phyloP scores from a whole-genome alignment of 1,140 invertebrate species.

The Zaprionus africanus region DNA sequence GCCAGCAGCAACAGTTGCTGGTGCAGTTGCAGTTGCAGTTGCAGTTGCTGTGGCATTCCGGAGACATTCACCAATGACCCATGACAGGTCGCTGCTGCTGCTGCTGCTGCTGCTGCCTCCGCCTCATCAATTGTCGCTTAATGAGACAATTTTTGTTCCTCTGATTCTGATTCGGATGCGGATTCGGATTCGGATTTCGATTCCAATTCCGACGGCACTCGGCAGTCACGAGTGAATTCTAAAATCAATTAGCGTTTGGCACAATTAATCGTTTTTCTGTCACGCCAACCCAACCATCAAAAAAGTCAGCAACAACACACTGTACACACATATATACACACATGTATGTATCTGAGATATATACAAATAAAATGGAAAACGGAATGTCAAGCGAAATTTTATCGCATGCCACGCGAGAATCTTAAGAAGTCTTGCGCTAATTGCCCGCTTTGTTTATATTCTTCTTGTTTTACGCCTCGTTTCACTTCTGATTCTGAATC shows the following conservation, averaged over 20 bases:
- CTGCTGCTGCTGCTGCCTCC: conserved; percentile 8
- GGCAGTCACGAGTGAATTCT: conserved; percentile 71
- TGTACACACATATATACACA: background rate
- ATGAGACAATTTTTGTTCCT: conserved; percentile 57
- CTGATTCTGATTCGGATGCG: conserved; percentile 2
- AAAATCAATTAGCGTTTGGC: conserved; percentile 83
- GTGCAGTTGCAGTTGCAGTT: conserved; percentile 29
- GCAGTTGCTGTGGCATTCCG: conserved; percentile 53
- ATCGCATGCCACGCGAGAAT: conserved; percentile 25
- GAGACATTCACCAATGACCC: conserved; percentile 65
- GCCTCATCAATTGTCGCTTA: conserved; percentile 63
- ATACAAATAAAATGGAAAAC: conserved; percentile 11
- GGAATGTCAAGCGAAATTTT: conserved; percentile 33
- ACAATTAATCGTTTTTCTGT: conserved; percentile 82
- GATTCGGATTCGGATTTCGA: conserved; percentile 29
- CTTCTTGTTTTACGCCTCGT: conserved; percentile 9
- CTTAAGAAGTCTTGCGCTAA: conserved; percentile 38
- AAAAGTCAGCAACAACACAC: conserved; percentile 31
- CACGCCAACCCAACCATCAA: conserved; percentile 68
- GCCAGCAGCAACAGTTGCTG: conserved; percentile 6
- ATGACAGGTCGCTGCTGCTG: conserved; percentile 65
- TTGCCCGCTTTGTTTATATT: conserved; percentile 47
- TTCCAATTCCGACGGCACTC: conserved; percentile 27
- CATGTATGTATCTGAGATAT: background rate
- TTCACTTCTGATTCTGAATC: background rate